Conservation (phyloP, 2,113 vertebrate genomes). For the Panurus biarmicus region DNA sequence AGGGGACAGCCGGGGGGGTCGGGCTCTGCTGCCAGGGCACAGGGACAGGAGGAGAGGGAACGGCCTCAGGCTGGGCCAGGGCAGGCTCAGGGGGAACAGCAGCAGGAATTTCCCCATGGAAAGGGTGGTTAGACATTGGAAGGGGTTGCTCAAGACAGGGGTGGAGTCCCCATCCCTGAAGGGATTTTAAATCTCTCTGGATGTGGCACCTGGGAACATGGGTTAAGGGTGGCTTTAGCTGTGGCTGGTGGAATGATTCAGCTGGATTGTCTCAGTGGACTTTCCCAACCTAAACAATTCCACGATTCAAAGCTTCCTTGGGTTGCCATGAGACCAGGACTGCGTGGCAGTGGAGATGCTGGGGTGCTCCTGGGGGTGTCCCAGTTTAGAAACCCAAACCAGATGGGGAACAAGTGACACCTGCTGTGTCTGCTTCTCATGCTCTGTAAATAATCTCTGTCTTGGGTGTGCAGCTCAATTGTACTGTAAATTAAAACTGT, state of each 20-base stretch:
- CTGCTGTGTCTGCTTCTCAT: not conserved
- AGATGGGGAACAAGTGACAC: not conserved
- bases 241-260: not conserved
- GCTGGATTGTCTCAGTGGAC: rapidly evolving
- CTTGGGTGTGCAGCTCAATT: not conserved
- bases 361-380: not conserved
- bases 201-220: not conserved
- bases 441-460: not conserved
- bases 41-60: not conserved
- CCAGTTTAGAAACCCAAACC: not conserved
- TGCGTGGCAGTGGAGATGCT: not conserved
- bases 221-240: not conserved
- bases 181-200: not conserved
- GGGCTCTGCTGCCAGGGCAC: not conserved
- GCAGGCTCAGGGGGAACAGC: rapidly evolving
- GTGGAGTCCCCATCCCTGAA: not conserved
- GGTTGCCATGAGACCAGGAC: not conserved
- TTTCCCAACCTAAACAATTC: not conserved
- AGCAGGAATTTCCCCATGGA: not conserved
- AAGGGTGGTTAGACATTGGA: not conserved
- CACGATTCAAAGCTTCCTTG: not conserved
- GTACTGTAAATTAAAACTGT: not conserved
- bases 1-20: not conserved
- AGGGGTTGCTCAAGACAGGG: not conserved
- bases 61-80: not conserved